A percentile compares a stretch with the other conserved stretches of the same genome.
Conservation (phyloP, 2,113 vertebrate species). For the Onychorhynchus coronatus region DNA sequence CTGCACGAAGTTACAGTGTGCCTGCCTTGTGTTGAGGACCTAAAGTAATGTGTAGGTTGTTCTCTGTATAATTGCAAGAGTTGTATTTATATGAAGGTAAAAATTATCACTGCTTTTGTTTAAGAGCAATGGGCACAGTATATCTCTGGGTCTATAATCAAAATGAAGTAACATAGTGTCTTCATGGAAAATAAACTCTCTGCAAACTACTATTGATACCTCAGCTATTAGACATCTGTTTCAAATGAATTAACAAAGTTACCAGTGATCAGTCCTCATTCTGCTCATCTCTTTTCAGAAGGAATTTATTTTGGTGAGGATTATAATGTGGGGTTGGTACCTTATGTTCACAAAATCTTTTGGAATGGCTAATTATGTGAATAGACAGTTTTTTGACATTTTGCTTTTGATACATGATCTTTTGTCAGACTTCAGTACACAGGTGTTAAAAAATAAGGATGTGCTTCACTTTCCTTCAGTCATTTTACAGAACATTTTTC, state of each 20-base stretch:
- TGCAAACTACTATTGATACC: not conserved
- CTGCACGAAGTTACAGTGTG: not conserved
- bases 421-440: not conserved
- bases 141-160: not conserved
- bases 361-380: not conserved
- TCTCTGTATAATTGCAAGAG: not conserved
- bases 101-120: not conserved
- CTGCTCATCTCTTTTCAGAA: not conserved
- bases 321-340: not conserved
- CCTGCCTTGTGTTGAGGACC: not conserved
- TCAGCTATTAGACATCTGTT: not conserved
- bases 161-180: not conserved
- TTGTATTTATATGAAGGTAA: not conserved
- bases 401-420: not conserved
- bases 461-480: not conserved
- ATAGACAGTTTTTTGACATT: not conserved
- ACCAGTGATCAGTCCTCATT: not conserved
- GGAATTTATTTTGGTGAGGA: not conserved
- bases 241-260: not conserved
- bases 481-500: not conserved
- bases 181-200: not conserved
- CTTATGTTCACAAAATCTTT: not conserved
- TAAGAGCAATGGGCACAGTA: not conserved
- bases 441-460: not conserved
- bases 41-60: not conserved